These are phyloP conservation scores for Cetonia aurata DNA, from an alignment of 2,888 invertebrate species.

Conservation along the genomic window DNA sequence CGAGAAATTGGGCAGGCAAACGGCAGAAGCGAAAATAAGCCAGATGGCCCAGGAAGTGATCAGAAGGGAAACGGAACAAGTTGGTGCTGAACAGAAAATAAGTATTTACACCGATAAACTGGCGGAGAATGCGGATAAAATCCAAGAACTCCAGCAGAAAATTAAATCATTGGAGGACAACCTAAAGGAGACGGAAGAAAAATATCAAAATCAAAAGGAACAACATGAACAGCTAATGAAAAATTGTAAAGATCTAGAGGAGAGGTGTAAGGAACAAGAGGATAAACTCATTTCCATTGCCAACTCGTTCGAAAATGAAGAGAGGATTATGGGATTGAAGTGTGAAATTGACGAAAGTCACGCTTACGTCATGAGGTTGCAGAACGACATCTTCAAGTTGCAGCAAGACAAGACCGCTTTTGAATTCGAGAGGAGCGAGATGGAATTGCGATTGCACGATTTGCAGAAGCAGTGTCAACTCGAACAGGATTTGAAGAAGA, in stretches of 20 bases:
- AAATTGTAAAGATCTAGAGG: constrained; percentile 11
- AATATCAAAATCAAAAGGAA: constrained; percentile 10
- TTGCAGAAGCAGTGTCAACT: constrained; percentile 56
- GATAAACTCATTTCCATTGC: neutral
- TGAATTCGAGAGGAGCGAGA: constrained; percentile 61
- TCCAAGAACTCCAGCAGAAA: constrained; percentile 8
- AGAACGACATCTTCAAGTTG: constrained; percentile 54
- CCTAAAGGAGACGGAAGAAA: neutral
- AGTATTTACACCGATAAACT: constrained; percentile 11
- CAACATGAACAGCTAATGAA: constrained; percentile 15
- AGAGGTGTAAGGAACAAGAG: neutral
- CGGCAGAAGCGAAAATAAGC: constrained; percentile 43
- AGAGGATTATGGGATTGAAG: constrained; percentile 48
- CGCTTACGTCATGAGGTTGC: constrained; percentile 52
- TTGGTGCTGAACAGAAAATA: constrained; percentile 27
- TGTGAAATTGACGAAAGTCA: constrained; percentile 53
- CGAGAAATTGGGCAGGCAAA: constrained; percentile 55
- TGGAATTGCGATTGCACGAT: constrained; percentile 58
- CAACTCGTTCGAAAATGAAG: constrained; percentile 35
- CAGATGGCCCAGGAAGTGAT: constrained; percentile 38
- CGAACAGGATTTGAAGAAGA: constrained; percentile 55
- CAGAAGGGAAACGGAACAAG: constrained; percentile 41
- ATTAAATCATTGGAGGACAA: neutral
- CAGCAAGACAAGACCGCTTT: constrained; percentile 56
- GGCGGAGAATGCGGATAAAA: constrained; percentile 41